Percentiles rank a stretch among this genome's conserved stretches.
phyloP scores from a whole-genome alignment of 2,888 invertebrate species.

The Acronicta aceris region DNA sequence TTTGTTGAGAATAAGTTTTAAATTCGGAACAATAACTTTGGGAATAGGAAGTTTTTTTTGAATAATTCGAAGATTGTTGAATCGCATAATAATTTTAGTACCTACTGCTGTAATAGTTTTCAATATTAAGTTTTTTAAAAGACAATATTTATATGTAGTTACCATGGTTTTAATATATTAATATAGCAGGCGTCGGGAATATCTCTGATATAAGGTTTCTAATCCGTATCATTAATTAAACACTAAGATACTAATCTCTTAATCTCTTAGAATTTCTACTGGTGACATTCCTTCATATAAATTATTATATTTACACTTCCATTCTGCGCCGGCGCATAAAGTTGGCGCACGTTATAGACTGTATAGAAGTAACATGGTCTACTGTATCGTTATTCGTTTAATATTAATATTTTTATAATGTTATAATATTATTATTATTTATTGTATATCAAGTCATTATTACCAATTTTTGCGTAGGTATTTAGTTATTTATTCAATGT shows the following conservation, averaged over 20 bases:
- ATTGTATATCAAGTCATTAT: conserved; percentile 16
- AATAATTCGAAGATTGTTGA: neutral
- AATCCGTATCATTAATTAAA: conserved; percentile 53
- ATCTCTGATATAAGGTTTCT: conserved; percentile 49
- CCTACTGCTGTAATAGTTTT: conserved; percentile 1
- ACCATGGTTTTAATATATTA: conserved; percentile 49
- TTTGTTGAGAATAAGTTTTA: neutral
- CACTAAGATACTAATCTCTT: conserved; percentile 61
- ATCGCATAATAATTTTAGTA: neutral
- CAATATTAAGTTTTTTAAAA: conserved; percentile 30
- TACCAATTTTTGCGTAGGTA: conserved; percentile 12
- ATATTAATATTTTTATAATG: neutral
- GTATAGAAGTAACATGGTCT: conserved; percentile 54
- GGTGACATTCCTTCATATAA: conserved; percentile 56
- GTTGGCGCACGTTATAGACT: conserved; percentile 31
- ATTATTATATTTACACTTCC: conserved; percentile 36
- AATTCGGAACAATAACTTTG: neutral
- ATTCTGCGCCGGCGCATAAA: conserved; percentile 24
- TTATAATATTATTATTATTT: conserved; percentile 1
- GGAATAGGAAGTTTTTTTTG: neutral
- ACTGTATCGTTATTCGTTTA: conserved; percentile 20
- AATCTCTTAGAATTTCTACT: conserved; percentile 82
- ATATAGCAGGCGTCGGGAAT: conserved; percentile 29
- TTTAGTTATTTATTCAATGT: conserved; percentile 30
- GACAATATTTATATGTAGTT: conserved; percentile 42